These are phyloP conservation scores for Ctenomys sociabilis DNA, from an alignment of 2,113 vertebrate genomes.

Conservation along the genomic window DNA sequence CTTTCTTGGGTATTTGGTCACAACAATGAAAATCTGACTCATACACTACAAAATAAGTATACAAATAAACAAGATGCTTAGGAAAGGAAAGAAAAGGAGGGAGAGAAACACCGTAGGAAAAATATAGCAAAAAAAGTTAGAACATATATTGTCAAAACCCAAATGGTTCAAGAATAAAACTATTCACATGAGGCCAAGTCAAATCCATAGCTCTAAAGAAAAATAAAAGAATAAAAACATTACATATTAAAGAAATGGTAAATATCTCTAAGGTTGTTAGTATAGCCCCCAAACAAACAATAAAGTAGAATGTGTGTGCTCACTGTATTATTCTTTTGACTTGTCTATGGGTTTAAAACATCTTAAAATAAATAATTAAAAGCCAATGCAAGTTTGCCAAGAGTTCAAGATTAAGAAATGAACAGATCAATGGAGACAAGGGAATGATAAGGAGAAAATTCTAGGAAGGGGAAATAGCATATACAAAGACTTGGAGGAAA, in stretches of 20 bases:
- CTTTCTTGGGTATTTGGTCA: not conserved
- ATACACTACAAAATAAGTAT: not conserved
- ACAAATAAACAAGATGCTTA: not conserved
- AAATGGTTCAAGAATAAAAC: slow-evolving; percentile 20
- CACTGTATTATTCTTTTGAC: slow-evolving; percentile 5
- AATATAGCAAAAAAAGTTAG: slow-evolving; percentile 51
- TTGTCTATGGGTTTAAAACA: slow-evolving; percentile 30
- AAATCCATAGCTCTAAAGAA: not conserved
- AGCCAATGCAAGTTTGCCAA: not conserved
- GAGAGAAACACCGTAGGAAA: slow-evolving; percentile 11
- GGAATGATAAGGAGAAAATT: not conserved
- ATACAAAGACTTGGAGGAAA: not conserved
- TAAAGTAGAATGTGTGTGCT: not conserved
- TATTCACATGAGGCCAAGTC: not conserved
- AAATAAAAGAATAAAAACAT: not conserved
- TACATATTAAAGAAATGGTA: slow-evolving; percentile 23
- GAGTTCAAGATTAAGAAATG: slow-evolving; percentile 3
- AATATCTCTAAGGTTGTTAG: slow-evolving; percentile 29
- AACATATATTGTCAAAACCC: not conserved
- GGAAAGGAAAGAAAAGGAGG: not conserved
- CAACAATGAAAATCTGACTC: not conserved
- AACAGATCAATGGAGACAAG: not conserved
- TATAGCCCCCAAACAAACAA: not conserved
- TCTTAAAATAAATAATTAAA: slow-evolving; percentile 9
- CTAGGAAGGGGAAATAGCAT: not conserved